These are phyloP conservation scores for Heliconius charithonia DNA, from an alignment of 2,888 invertebrate genomes.

Conservation along the genomic window DNA sequence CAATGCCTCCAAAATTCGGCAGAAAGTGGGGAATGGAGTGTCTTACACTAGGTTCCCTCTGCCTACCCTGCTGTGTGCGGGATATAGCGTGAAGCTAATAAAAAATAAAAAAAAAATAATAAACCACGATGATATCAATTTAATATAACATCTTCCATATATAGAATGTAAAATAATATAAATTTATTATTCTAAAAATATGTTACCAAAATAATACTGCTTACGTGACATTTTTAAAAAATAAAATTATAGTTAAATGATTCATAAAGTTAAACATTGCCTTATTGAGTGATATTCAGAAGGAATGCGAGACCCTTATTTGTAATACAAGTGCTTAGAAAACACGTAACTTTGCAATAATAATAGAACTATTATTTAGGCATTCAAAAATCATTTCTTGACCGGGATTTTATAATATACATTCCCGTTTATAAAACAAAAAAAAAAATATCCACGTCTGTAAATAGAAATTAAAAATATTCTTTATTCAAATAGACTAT, in stretches of 20 bases:
- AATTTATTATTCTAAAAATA: neutral
- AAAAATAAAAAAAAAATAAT: too few species aligned
- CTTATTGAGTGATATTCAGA: constrained; percentile 25
- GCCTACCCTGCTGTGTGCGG: too few species aligned
- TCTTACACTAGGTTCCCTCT: too few species aligned
- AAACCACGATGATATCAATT: neutral
- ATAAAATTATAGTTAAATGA: constrained; percentile 16
- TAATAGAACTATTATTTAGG: neutral
- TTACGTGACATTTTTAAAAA: constrained; percentile 3
- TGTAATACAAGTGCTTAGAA: constrained; percentile 55
- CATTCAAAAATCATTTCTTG: neutral
- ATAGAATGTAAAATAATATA: neutral
- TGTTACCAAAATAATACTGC: neutral
- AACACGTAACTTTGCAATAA: constrained; percentile 50
- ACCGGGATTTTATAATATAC: neutral
- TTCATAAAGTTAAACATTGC: constrained; percentile 25
- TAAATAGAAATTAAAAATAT: too few species aligned
- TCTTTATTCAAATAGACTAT: too few species aligned
- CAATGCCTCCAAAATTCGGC: too few species aligned
- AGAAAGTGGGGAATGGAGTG: too few species aligned
- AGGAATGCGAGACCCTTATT: constrained; percentile 63
- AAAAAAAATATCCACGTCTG: too few species aligned
- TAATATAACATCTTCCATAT: neutral
- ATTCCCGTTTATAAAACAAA: too few species aligned
- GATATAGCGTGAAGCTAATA: too few species aligned